Evolutionary conservation across 2,113 vertebrate species (phyloP).

Genomic region (Psilopsiagon aymara): DNA sequence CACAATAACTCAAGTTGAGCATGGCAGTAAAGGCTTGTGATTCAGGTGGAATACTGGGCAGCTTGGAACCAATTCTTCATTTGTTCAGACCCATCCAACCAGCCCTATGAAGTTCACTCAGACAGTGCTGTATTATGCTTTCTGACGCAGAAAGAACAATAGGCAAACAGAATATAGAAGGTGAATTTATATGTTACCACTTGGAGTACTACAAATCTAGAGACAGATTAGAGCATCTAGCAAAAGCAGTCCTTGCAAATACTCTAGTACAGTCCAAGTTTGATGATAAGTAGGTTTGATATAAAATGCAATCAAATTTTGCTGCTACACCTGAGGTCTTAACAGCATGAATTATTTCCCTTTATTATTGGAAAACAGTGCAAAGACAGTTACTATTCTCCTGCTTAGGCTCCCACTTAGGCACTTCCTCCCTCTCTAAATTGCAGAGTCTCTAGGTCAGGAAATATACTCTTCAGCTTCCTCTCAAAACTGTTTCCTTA

Average conservation of each 20-base stretch:
- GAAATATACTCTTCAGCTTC: conserved; percentile 21
- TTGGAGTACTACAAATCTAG: background rate
- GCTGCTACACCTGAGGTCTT: background rate
- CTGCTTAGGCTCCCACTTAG: background rate
- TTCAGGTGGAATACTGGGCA: background rate
- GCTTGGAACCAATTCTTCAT: background rate
- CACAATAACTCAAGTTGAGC: background rate
- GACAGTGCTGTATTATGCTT: background rate
- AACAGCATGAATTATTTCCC: background rate
- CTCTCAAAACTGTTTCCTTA: conserved; percentile 13
- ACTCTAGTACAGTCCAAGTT: background rate
- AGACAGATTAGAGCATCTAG: background rate
- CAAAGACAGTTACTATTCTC: background rate
- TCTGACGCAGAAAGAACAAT: background rate
- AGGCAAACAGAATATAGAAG: background rate
- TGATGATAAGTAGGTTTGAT: background rate
- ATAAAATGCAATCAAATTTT: background rate
- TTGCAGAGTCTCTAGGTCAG: background rate
- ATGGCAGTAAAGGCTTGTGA: background rate
- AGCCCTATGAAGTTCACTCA: background rate
- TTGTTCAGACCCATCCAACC: background rate
- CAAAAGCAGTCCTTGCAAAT: background rate
- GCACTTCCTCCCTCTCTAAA: background rate
- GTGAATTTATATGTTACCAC: background rate
- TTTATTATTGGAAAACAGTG: background rate